A percentile compares a stretch with the other conserved stretches of the same genome.
Conservation (phyloP, 2,797 vertebrate genomes). For the Limnodromus scolopaceus region DNA sequence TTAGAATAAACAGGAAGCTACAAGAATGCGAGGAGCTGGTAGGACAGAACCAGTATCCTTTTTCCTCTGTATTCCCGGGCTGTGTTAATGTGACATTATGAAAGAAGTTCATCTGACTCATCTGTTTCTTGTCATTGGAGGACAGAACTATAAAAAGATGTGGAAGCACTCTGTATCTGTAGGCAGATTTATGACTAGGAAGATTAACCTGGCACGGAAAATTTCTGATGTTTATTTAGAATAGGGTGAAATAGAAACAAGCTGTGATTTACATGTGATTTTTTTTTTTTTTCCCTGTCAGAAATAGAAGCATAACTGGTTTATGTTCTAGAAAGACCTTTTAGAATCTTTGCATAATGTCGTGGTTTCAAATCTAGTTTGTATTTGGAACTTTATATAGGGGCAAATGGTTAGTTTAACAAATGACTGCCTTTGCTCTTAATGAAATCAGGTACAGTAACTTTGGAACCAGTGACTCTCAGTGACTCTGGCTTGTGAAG, state of each 20-base stretch:
- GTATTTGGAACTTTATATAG: neutral
- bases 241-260: neutral
- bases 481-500: neutral
- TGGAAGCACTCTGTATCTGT: neutral
- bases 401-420: neutral
- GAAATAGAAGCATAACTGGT: neutral
- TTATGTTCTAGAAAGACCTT: neutral
- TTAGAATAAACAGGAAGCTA: conserved; percentile 67
- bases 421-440: neutral
- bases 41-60: conserved; percentile 29
- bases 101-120: conserved; percentile 59
- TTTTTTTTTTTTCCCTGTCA: neutral
- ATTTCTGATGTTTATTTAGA: conserved; percentile 27
- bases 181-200: conserved; percentile 37
- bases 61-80: conserved; percentile 40
- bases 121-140: conserved; percentile 60
- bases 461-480: neutral
- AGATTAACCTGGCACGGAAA: conserved; percentile 21
- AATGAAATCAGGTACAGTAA: neutral
- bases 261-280: neutral
- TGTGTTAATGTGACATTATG: neutral
- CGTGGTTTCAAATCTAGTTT: neutral
- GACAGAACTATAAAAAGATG: conserved; percentile 57
- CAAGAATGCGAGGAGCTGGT: conserved; percentile 41
- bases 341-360: neutral